Percentiles rank a stretch among this genome's conserved stretches.
Evolutionary conservation across 2,888 invertebrate genomes (phyloP).

Genomic region (Carcina quercana): DNA sequence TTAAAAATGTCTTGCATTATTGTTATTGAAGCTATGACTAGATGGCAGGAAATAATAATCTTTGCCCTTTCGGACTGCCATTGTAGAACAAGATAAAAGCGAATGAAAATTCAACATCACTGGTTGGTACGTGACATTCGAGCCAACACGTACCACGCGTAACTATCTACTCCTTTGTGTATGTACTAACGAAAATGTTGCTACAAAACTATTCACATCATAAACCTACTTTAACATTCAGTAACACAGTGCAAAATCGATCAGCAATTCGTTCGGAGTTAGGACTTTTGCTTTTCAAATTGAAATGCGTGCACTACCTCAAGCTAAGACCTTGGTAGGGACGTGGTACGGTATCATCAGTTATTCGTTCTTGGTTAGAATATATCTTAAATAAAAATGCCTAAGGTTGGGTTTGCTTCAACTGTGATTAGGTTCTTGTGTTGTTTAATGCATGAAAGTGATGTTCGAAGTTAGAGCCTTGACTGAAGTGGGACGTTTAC

Average conservation of each 20-base stretch:
- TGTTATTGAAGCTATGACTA: too few species aligned
- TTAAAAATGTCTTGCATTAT: too few species aligned
- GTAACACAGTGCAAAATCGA: slow-evolving; percentile 21
- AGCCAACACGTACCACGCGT: slow-evolving; percentile 49
- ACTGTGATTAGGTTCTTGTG: slow-evolving; percentile 16
- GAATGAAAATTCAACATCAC: slow-evolving; percentile 35
- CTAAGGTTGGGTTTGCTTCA: slow-evolving; percentile 19
- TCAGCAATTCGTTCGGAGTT: slow-evolving; percentile 19
- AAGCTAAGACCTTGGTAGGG: slow-evolving; percentile 46
- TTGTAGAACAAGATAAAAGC: slow-evolving; percentile 12
- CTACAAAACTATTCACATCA: too few species aligned
- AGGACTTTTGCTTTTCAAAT: slow-evolving; percentile 28
- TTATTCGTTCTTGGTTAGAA: slow-evolving; percentile 17
- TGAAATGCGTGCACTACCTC: slow-evolving; percentile 52
- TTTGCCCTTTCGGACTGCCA: not conserved
- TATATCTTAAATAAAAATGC: slow-evolving; percentile 5
- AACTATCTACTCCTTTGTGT: slow-evolving; percentile 52
- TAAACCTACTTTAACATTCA: too few species aligned
- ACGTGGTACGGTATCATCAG: slow-evolving; percentile 58
- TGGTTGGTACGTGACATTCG: slow-evolving; percentile 47
- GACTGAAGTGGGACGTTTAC: slow-evolving; percentile 68
- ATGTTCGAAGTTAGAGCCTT: slow-evolving; percentile 56
- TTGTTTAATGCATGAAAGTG: slow-evolving; percentile 21
- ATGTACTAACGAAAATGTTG: slow-evolving; percentile 20
- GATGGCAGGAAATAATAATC: too few species aligned